Base-by-base conservation (phyloP, 2,888 invertebrate genomes). In the Agelastica alni region DNA sequence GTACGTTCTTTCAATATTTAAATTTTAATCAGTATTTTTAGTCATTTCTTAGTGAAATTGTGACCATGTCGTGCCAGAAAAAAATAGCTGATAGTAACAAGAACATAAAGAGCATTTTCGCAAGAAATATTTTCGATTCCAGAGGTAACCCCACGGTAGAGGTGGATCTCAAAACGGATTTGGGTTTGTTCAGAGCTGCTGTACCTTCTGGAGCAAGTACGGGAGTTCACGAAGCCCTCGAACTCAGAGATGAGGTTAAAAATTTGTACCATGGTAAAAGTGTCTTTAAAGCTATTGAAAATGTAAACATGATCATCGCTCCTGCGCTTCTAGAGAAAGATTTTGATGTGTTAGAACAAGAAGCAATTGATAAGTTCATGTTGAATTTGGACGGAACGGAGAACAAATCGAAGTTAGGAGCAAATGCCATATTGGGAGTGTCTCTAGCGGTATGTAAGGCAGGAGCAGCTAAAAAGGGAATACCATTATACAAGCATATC, bases 71-170 rank as follows among this genome's bases (percentile, higher is more conserved):
- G 12, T 55, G 55, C 28, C 45, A 58, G 10, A 51, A 49, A 28
- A 44, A 53, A 32, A 16, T 51, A 13, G 41, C 53, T 12, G 53
- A 51, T n/a, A 12, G 6, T 7, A 56, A 56, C 28, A 16, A 42
- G 6, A 51, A 44, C 48, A 93, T 97, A 78, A 87, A 90, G 78
- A 89, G 90, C 62, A 88, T 98, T 73, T 87, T 89, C 74, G 98
- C 98, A 63, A 92, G 98, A 77, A 94, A 94, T 80, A 98, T 99
- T 79, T 99, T 93, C 78, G 98, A 99, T 82, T 98, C 97, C 53
- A 91, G 98, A 77, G 99, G 99, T 61, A 98, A 99, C 76, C 99
- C 99, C 61, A 99, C 99, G 28, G 96, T 99, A 45, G 99, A 99
- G 80, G 99, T 99, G 65, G 87, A 88, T 71, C 76, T 87, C 68